Base-by-base conservation (phyloP, 37 sponge, comb jelly and placozoan species). In the Halichondria panicea region DNA sequence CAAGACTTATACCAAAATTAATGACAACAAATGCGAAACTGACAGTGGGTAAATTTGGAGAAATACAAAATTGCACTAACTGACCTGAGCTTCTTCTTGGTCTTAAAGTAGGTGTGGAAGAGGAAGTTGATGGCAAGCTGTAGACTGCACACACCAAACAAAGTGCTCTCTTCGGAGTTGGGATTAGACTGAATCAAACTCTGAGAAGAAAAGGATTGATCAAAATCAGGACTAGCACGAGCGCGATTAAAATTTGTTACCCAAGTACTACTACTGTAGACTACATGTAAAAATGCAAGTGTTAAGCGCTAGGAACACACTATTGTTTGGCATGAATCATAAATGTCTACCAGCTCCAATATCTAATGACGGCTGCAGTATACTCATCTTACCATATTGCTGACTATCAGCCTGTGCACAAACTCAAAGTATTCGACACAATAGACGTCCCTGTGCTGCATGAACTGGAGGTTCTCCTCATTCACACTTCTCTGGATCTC, bases 401-500 rank as follows among this genome's bases (percentile, higher is more conserved):
- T 46, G 34, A 65, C 44, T 1, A 66, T 72, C 30, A 96, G 80
- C 28, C 76, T 66, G 21, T 45, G 46, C 18, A 96, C 76, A 45
- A 96, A 93, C 31, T 73, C 42, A 66, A 90, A 92, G 72, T 96
- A 96, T 41, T 90, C 91, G 0, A 57, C 68, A 41, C 86, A 92
- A 71, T 87, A 96, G 38, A 96, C 87, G 15, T 89, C 93, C 52
- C 86, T 69, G 55, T 96, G 80, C 43, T 75, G 75, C 88, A 96
- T 82, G 80, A 96, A 93, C 53, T 84, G 81, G n/a, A 93, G 58
- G 72, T 96, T 96, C 28, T 89, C 90, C 25, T 92, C 86, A 31
- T 90, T 76, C 6, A 94, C 89, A 46, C 77, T 75, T 15, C 75
- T 71, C 64, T 81, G 75, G 58, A 95, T 92, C 56, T 33, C 40